Evolutionary conservation across 1,140 invertebrate genomes (phyloP), one percentile per base, ranked within the genome.

Genomic region (Proctacanthus coquilletti): DNA sequence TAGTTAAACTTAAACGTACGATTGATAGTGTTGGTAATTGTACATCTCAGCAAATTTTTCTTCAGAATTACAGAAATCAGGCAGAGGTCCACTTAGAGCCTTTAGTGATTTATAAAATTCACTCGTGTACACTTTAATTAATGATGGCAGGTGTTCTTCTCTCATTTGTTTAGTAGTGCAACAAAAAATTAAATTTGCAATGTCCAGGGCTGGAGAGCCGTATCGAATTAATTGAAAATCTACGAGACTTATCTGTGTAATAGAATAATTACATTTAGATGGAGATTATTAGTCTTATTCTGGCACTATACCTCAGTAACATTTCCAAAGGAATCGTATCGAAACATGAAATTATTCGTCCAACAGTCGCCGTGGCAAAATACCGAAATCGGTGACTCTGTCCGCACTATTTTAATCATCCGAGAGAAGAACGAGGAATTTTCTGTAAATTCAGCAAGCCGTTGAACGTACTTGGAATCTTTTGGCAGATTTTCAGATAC

Each of bases 361-460:
- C 78, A 80, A 49, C 75, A 80, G 41, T 81, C 78, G 0, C 79
- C 79, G 43, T 82, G 79, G 39, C 72, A 72, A 38, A 82, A 73
- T 4, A 77, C 74, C 0, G 73, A 72, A 14, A 79, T 51, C 0
- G 72, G 68, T 14, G 76, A 74, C 42, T 66, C 62, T 0, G 69
- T 62, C 2, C 68, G 60, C 2, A 72, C 72, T 38, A 77, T 47
- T 18, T 75, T 63, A 27, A 76, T 68, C 76, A 80, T 80, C 1
- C 66, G 70, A 1, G 64, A 63, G 46, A 80, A 80, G 49, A 79
- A 79, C 2, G 67, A 68, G 3, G 75, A 67, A 39, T 74, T 68
- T 18, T 67, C 65, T 13, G 76, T 67, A 49, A 79, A 79, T 20
- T 64, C 53, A 23, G 51, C 56, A 31, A 80, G 61, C 41, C 74